phyloP scores from a whole-genome alignment of 2,113 vertebrate genomes.

The Oreochromis niloticus region DNA sequence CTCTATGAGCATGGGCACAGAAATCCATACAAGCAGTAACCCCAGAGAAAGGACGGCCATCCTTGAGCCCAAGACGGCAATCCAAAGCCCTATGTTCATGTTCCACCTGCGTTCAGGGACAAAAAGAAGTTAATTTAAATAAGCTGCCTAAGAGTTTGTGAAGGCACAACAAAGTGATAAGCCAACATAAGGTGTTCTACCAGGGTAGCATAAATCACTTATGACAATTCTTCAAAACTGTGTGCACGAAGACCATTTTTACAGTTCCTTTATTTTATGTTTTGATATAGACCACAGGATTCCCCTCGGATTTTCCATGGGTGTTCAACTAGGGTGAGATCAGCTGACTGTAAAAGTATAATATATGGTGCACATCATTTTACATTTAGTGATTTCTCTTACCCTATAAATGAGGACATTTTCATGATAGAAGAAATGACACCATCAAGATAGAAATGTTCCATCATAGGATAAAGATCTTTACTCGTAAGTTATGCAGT shows the following conservation, averaged over 20 bases:
- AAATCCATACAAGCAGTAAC: conserved; percentile 97
- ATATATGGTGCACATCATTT: neutral
- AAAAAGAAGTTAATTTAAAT: neutral
- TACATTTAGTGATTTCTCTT: neutral
- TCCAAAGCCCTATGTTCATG: conserved; percentile 88
- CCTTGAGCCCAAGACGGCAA: conserved; percentile 87
- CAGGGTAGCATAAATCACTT: neutral
- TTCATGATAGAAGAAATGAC: neutral
- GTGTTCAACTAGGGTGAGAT: neutral
- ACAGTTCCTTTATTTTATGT: neutral
- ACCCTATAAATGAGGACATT: neutral
- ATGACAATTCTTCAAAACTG: neutral
- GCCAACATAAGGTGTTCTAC: neutral
- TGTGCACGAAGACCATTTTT: neutral
- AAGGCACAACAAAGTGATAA: neutral
- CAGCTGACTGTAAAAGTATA: neutral
- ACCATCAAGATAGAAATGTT: neutral
- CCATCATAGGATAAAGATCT: neutral
- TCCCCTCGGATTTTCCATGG: neutral
- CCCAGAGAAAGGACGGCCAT: conserved; percentile 95
- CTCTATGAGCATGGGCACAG: conserved; percentile 94
- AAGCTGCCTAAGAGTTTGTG: neutral
- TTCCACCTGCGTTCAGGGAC: conserved; percentile 77
- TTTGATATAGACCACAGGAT: neutral
- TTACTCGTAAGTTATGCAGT: too few species aligned